These are phyloP conservation scores for Aplodontia rufa DNA, from an alignment of 2,113 vertebrate genomes.

Conservation along the genomic window DNA sequence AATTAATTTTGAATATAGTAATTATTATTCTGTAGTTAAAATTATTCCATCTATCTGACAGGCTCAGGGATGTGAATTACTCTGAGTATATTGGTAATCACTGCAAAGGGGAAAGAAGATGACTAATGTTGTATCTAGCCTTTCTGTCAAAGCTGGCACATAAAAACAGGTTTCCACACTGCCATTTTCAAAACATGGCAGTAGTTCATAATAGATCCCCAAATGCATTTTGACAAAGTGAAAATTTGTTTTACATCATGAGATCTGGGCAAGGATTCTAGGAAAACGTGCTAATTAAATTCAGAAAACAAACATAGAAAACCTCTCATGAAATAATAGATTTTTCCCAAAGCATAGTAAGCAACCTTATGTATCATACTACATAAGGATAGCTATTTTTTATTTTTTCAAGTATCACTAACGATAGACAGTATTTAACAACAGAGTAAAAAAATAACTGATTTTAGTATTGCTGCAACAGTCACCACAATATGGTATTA, in stretches of 20 bases:
- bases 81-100: slow-evolving; percentile 39
- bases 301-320: not conserved
- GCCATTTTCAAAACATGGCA: slow-evolving; percentile 43
- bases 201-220: slow-evolving; percentile 25
- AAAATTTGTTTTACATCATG: slow-evolving; percentile 70
- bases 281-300: slow-evolving; percentile 53
- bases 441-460: slow-evolving; percentile 30
- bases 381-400: slow-evolving; percentile 33
- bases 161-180: slow-evolving; percentile 8
- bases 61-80: not conserved
- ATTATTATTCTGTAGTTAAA: slow-evolving; percentile 52
- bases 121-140: not conserved
- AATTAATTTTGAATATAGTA: not conserved
- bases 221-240: slow-evolving; percentile 63
- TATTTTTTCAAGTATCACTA: slow-evolving; percentile 55
- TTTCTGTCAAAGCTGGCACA: not conserved
- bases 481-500: not conserved
- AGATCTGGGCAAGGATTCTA: slow-evolving; percentile 52
- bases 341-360: not conserved
- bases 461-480: not conserved
- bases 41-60: slow-evolving; percentile 51
- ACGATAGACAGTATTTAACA: not conserved
- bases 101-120: not conserved
- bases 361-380: not conserved
- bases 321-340: slow-evolving; percentile 5